These are phyloP conservation scores for Chrysolina oricalcia DNA, from an alignment of 2,888 invertebrate genomes.

Conservation along the genomic window DNA sequence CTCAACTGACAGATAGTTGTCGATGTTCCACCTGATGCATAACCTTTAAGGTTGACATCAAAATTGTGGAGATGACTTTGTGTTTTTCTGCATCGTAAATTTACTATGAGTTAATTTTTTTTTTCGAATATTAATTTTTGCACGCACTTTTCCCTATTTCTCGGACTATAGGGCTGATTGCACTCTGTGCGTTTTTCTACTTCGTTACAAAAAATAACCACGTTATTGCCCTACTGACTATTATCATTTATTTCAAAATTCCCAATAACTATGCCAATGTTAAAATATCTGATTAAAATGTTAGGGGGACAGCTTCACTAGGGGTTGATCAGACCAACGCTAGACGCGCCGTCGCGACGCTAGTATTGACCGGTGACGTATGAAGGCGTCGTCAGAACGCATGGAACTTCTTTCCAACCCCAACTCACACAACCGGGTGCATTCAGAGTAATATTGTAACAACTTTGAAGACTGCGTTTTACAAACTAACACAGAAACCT, in stretches of 20 bases:
- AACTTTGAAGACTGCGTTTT: conserved; percentile 11
- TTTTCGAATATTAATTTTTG: too few species aligned
- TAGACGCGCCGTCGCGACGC: conserved; percentile 71
- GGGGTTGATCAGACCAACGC: conserved; percentile 29
- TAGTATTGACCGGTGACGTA: conserved; percentile 71
- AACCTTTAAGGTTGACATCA: too few species aligned
- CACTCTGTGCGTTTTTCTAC: too few species aligned
- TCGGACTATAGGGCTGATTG: too few species aligned
- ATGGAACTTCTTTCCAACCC: conserved; percentile 54
- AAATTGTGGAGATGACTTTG: too few species aligned
- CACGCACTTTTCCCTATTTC: too few species aligned
- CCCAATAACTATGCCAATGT: conserved; percentile 70
- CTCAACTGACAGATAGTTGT: too few species aligned
- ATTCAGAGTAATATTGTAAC: conserved; percentile 32
- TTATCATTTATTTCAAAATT: not conserved
- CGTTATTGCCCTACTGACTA: too few species aligned
- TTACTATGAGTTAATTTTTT: too few species aligned
- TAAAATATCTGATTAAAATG: not conserved
- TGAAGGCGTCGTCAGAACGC: conserved; percentile 70
- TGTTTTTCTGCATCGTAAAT: too few species aligned
- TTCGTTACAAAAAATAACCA: too few species aligned
- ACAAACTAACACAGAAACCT: not conserved
- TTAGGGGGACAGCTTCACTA: not conserved
- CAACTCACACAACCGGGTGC: conserved; percentile 47
- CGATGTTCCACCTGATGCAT: too few species aligned